Base-by-base conservation (phyloP, 2,888 invertebrate species). In the Sabatieria punctata region DNA sequence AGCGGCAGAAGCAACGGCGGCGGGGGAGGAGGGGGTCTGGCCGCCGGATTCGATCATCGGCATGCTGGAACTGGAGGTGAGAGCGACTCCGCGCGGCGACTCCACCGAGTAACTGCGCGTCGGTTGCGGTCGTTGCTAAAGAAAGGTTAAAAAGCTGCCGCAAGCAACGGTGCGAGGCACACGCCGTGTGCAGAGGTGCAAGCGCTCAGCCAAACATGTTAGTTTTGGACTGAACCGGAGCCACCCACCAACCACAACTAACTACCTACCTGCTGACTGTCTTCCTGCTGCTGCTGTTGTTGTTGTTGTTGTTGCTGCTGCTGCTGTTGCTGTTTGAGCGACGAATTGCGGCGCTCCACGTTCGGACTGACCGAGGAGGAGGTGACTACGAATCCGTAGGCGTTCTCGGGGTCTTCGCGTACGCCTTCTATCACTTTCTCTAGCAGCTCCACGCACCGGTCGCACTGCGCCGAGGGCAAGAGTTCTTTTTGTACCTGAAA, bases 371-470 rank as follows among this genome's bases (percentile, higher is more conserved):
- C 30, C 6, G 30, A 11, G 8, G 30, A 30, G 8, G 6, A 6
- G 30, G 26, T 19, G 8, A 45, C n/a, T 13, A 23, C 25, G 41
- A 43, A 15, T 13, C 38, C 46, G 25, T n/a, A 6, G 4, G 42
- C 22, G 4, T 24, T 30, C 30, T 43, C 27, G 4, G 46, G 46
- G 35, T 46, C 46, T 25, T 43, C 41, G 2, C 21, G n/a, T n/a
- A 40, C 45, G 6, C 40, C 26, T 2, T 43, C 39, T 6, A 45
- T 38, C n/a, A 48, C 41, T n/a, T 40, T 45, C 22, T 41, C 46
- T 24, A 48, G 45, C 27, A 45, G 48, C 23, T 45, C 45, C 24
- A 45, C 44, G 45, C 48, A 48, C 26, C 27, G 24, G 6, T 41
- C 46, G 8, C 22, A 23, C 39, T 46, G 49, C 18, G 46, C 22